Percentiles rank a stretch among this genome's conserved stretches.
These are phyloP conservation scores for Poeciliopsis paucimaculata DNA, from an alignment of 2,797 vertebrate species.

Conservation along the genomic window DNA sequence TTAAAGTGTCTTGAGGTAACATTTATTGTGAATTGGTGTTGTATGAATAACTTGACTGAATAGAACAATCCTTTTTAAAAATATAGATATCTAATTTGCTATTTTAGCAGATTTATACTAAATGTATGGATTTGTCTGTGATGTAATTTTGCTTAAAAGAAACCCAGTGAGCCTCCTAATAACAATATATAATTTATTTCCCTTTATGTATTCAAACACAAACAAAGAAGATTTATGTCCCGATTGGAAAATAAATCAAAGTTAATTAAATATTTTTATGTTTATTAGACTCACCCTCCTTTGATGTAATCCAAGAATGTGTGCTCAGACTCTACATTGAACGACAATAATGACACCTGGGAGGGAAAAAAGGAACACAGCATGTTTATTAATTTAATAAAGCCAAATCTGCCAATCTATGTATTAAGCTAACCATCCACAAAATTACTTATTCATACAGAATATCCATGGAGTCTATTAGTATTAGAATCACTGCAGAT, in stretches of 20 bases:
- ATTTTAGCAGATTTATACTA: not conserved
- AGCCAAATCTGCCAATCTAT: constrained; percentile 35
- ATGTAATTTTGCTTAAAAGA: not conserved
- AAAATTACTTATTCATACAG: constrained; percentile 49
- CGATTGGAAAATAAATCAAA: not conserved
- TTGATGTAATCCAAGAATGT: constrained; percentile 98
- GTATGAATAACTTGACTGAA: not conserved
- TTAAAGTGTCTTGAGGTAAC: not conserved
- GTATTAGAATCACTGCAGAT: constrained; percentile 52
- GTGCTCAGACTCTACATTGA: constrained; percentile 90
- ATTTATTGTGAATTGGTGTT: not conserved
- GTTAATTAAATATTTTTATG: not conserved
- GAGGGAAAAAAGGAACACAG: constrained; percentile 28
- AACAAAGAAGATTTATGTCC: not conserved
- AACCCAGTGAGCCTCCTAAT: not conserved
- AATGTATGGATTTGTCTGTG: not conserved
- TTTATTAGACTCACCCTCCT: constrained; percentile 88
- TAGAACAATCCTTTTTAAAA: not conserved
- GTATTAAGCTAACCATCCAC: constrained; percentile 51
- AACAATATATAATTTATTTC: not conserved
- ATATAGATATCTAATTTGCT: not conserved
- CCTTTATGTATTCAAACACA: not conserved
- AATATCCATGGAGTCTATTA: constrained; percentile 41
- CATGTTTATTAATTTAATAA: constrained; percentile 31
- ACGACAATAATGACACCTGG: constrained; percentile 93